phyloP scores from a whole-genome alignment of 2,888 invertebrate genomes.

The Hecatera dysodea region DNA sequence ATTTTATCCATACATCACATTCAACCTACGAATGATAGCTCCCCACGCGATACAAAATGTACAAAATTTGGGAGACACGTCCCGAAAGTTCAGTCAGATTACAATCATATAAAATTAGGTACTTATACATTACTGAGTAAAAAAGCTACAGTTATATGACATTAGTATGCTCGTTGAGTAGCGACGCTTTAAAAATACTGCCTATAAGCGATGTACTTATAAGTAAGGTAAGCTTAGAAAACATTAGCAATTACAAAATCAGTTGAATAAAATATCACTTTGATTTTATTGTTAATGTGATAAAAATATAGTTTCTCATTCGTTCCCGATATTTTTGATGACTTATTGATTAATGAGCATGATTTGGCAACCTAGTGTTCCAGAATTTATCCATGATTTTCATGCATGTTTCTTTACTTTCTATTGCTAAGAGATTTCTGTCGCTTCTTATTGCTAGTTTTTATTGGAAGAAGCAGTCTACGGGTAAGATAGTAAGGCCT shows the following conservation, averaged over 20 bases:
- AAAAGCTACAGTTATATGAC: constrained; percentile 86
- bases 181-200: constrained; percentile 85
- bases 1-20: constrained; percentile 68
- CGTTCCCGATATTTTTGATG: constrained; percentile 63
- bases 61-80: constrained; percentile 76
- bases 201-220: constrained; percentile 80
- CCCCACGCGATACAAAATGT: constrained; percentile 78
- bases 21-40: constrained; percentile 70
- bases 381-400: constrained; percentile 42
- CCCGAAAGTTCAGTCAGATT: constrained; percentile 83
- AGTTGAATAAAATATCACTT: constrained; percentile 87
- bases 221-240: constrained; percentile 77
- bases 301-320: constrained; percentile 81
- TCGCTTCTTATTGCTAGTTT: constrained; percentile 60
- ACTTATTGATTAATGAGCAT: constrained; percentile 76
- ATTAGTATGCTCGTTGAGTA: constrained; percentile 80
- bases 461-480: constrained; percentile 66
- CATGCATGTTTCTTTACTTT: constrained; percentile 52
- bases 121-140: constrained; percentile 81
- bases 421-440: constrained; percentile 68
- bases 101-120: constrained; percentile 75
- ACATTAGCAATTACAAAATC: constrained; percentile 75
- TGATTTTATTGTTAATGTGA: constrained; percentile 79
- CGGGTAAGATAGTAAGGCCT: constrained; percentile 87
- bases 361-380: constrained; percentile 53